Percentiles rank a stretch among this genome's conserved stretches.
These are phyloP conservation scores for Gobius niger DNA, from an alignment of 2,113 vertebrate species.

Conservation along the genomic window DNA sequence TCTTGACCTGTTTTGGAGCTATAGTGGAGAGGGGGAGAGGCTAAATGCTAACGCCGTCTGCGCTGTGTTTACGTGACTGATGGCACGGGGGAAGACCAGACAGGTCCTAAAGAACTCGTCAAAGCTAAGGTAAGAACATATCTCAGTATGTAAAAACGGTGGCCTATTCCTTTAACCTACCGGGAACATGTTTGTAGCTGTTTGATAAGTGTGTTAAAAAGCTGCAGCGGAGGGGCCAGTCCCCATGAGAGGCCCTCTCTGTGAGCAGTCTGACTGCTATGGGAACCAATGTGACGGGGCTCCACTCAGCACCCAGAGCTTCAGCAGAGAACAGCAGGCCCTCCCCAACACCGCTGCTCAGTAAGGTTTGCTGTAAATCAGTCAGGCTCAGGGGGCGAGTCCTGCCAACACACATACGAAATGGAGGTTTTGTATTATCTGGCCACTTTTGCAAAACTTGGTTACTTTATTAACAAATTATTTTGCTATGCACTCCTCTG, in stretches of 20 bases:
- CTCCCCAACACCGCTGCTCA: conserved; percentile 78
- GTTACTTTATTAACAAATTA: not conserved
- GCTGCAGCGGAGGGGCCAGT: conserved; percentile 89
- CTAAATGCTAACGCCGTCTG: too few species aligned
- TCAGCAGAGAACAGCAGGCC: conserved; percentile 76
- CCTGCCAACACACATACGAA: conserved; percentile 65
- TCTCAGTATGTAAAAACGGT: too few species aligned
- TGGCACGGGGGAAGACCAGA: too few species aligned
- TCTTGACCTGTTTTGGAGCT: too few species aligned
- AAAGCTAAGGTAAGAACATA: too few species aligned
- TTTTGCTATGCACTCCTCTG: not conserved
- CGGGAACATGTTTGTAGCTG: conserved; percentile 75
- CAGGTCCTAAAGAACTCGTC: too few species aligned
- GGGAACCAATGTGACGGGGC: conserved; percentile 80
- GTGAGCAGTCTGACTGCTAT: conserved; percentile 84
- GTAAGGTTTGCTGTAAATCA: conserved; percentile 84
- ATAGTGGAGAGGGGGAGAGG: too few species aligned
- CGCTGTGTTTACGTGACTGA: too few species aligned
- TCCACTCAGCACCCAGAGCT: conserved; percentile 67
- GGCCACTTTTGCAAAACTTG: too few species aligned
- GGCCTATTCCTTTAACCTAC: too few species aligned
- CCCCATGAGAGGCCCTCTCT: conserved; percentile 87
- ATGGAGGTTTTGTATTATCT: not conserved
- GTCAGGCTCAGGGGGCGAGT: conserved; percentile 83
- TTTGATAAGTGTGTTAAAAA: conserved; percentile 90